phyloP scores from a whole-genome alignment of 2,113 vertebrate genomes.

The Xenopus laevis region DNA sequence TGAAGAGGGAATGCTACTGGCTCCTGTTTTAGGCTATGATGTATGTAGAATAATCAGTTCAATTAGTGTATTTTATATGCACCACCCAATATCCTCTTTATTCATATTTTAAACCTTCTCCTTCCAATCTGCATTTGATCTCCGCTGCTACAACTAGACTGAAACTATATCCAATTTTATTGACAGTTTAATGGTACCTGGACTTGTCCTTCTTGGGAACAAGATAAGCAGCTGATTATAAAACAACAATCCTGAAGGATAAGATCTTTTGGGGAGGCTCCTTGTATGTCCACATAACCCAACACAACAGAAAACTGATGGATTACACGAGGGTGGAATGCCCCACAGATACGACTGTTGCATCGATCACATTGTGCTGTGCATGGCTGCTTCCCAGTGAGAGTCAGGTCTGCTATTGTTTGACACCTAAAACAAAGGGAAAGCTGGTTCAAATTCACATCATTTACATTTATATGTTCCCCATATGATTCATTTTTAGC shows the following conservation, averaged over 20 bases:
- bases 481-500: not conserved
- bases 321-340: slow-evolving; percentile 66
- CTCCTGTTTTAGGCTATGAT: too few species aligned
- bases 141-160: too few species aligned
- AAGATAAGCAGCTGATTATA: slow-evolving; percentile 64
- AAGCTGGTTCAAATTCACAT: not conserved
- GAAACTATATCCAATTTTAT: too few species aligned
- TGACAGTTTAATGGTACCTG: slow-evolving; percentile 52
- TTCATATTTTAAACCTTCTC: too few species aligned
- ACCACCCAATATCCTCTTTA: too few species aligned
- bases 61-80: too few species aligned
- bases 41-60: too few species aligned
- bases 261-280: slow-evolving; percentile 62
- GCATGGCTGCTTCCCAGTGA: slow-evolving; percentile 58
- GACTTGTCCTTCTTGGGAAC: slow-evolving; percentile 62
- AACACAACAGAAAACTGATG: slow-evolving; percentile 69
- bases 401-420: slow-evolving; percentile 63
- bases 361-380: slow-evolving; percentile 72
- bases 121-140: too few species aligned
- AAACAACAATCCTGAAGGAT: slow-evolving; percentile 67
- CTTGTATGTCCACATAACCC: slow-evolving; percentile 71
- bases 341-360: slow-evolving; percentile 59
- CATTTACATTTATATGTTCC: not conserved
- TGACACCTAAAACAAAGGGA: slow-evolving; percentile 64
- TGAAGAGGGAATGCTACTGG: too few species aligned